Evolutionary conservation across 1,140 invertebrate genomes (phyloP).

Genomic region (Papilio aristodemus): DNA sequence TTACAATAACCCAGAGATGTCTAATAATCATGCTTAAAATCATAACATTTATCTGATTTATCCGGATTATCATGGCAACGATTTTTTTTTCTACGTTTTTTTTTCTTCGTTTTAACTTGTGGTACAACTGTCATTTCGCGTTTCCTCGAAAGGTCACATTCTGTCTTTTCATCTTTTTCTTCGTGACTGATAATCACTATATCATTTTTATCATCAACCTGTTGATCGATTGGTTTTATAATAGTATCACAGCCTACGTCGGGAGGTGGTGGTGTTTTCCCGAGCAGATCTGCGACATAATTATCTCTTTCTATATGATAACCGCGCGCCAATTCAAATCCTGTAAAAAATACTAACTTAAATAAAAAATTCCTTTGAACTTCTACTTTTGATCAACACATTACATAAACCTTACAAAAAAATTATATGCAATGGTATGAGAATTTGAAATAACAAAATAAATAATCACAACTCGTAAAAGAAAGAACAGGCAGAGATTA

Average conservation of each 20-base stretch:
- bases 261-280: conserved; percentile 45
- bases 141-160: background rate
- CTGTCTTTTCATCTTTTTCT: background rate
- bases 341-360: conserved; percentile 65
- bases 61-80: background rate
- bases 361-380: background rate
- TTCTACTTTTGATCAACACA: background rate
- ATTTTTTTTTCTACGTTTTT: conserved; percentile 20
- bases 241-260: conserved; percentile 45
- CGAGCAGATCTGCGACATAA: conserved; percentile 70
- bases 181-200: background rate
- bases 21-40: conserved; percentile 54
- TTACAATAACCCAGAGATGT: background rate
- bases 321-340: conserved; percentile 82
- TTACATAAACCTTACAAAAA: too few species aligned
- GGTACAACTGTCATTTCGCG: conserved; percentile 1
- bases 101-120: conserved; percentile 8
- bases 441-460: too few species aligned
- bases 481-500: too few species aligned
- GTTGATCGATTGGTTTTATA: conserved; percentile 45
- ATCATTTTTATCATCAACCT: conserved; percentile 36
- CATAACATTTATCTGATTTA: conserved; percentile 35
- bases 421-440: too few species aligned
- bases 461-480: too few species aligned
- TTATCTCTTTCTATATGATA: conserved; percentile 81